These are phyloP conservation scores for Etheostoma spectabile DNA, from an alignment of 2,113 vertebrate genomes.

Conservation along the genomic window DNA sequence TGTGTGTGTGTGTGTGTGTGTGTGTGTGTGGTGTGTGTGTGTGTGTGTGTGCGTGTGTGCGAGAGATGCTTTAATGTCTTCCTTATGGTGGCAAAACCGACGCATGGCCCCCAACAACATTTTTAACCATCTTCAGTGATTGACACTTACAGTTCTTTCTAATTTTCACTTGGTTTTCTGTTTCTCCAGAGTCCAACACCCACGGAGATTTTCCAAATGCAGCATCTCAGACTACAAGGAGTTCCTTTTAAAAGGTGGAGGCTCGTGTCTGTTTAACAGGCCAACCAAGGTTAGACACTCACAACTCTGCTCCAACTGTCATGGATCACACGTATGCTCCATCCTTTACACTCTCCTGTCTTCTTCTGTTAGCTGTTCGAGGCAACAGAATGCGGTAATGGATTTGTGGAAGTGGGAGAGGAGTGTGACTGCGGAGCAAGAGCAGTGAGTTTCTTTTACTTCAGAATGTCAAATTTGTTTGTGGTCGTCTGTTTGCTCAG, in stretches of 20 bases:
- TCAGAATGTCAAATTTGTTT: conserved; percentile 19
- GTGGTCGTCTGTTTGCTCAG: background rate
- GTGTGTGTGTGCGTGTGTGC: background rate
- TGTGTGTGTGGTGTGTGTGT: no score
- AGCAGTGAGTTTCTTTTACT: conserved; percentile 82
- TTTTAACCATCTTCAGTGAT: background rate
- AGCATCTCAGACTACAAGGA: conserved; percentile 96
- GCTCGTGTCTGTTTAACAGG: conserved; percentile 96
- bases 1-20: no score
- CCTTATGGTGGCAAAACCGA: background rate
- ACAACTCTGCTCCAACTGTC: background rate
- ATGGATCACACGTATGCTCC: background rate
- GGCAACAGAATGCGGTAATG: conserved; percentile 94
- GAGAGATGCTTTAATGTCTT: background rate
- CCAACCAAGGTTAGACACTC: conserved; percentile 90
- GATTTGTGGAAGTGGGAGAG: conserved; percentile 96
- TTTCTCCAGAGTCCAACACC: conserved; percentile 89
- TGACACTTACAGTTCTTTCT: background rate
- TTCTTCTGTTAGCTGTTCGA: conserved; percentile 90
- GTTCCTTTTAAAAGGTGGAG: conserved; percentile 94
- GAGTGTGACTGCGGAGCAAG: conserved; percentile 96
- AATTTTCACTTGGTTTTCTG: conserved; percentile 26
- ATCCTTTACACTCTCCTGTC: conserved; percentile 7
- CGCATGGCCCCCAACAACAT: background rate
- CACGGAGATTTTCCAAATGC: conserved; percentile 96